Evolutionary conservation across 2,797 vertebrate species (phyloP).

Genomic region (Gallinago nigripennis): DNA sequence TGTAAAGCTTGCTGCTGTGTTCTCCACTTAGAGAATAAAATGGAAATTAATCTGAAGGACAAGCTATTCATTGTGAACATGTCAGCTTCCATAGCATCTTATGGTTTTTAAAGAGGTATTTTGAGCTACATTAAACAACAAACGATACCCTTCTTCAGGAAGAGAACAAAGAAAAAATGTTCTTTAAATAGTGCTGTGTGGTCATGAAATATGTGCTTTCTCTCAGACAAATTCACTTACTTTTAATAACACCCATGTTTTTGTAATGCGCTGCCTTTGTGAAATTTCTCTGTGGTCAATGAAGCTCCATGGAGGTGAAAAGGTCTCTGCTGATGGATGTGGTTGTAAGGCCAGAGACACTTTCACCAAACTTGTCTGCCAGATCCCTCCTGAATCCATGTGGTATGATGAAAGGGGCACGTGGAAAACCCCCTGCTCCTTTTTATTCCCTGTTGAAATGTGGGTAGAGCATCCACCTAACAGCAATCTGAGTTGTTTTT

Average conservation of each 20-base stretch:
- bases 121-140: not conserved
- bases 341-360: not conserved
- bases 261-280: not conserved
- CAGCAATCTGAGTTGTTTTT: fast-evolving
- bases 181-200: constrained; percentile 1
- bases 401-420: fast-evolving
- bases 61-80: not conserved
- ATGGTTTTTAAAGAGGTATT: not conserved
- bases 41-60: constrained; percentile 13
- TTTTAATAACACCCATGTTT: not conserved
- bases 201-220: constrained; percentile 7
- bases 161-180: not conserved
- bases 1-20: not conserved
- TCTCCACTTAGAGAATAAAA: not conserved
- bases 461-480: not conserved
- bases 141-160: not conserved
- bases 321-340: not conserved
- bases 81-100: not conserved
- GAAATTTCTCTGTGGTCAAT: not conserved
- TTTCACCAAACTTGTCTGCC: not conserved
- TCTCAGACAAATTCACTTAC: not conserved
- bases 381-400: not conserved
- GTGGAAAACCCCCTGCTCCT: not conserved
- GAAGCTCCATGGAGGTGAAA: not conserved
- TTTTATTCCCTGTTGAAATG: not conserved